Base-by-base conservation (phyloP, 2,888 invertebrate genomes). In the Yponomeuta cagnagella region DNA sequence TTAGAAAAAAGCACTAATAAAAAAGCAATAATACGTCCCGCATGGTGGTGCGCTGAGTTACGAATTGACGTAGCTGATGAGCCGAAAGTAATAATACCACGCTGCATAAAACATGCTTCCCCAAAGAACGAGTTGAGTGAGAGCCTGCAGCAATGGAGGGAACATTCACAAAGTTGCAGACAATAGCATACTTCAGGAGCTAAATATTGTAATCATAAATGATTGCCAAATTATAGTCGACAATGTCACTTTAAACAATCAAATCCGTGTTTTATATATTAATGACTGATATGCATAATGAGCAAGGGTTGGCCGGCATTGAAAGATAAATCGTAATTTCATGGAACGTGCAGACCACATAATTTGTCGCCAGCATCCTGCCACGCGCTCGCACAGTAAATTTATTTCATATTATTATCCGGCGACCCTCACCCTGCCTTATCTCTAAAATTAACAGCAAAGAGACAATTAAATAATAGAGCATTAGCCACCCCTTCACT, bases 301-400 rank as follows among this genome's bases (percentile, higher is more conserved):
- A 86, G 82, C 69, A 74, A 87, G 86, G 90, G 90, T 82, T 86
- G 77, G 72, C 71, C 75, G 75, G 73, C 75, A 75, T 72, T 76
- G 77, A 78, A 73, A 86, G n/a, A 86, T 90, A 89, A 58, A 90
- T 90, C 86, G 84, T 88, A 89, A 91, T 92, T 91, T 92, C 86
- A 92, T 89, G 90, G 86, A 79, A 77, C 77, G 74, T 80, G 74
- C 73, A 75, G 79, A 77, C 83, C 83, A 82, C 80, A 80, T 87
- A 83, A 91, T 92, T 92, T 92, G 92, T 92, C 92, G 87, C 87
- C 91, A 91, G 91, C 91, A 90, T 91, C 92, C 91, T 87, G 90
- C 80, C 88, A 90, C 91, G 90, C 88, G 90, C 82, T 77, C 72
- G 76, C 78, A 81, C 70, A 70, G 52, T 52, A 12, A 86, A 89